Evolutionary conservation across 2,888 invertebrate genomes (phyloP).

Genomic region (Creontiades dilutus): DNA sequence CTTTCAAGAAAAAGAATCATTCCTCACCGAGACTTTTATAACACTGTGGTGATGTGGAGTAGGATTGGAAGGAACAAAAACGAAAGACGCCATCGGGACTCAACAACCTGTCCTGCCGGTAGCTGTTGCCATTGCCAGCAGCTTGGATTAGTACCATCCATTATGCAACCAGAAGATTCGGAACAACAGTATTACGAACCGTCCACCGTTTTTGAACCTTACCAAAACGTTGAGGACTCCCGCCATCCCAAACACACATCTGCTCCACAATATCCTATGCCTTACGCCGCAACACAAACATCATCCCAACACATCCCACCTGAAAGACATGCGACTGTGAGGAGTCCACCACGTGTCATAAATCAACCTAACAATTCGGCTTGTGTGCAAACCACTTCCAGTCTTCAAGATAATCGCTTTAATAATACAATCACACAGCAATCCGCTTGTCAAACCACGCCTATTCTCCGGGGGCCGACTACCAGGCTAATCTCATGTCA

Average conservation of each 20-base stretch:
- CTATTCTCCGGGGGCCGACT: not conserved
- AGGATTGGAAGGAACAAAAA: conserved; percentile 8
- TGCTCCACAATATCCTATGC: not conserved
- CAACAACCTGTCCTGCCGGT: not conserved
- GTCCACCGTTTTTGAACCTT: not conserved
- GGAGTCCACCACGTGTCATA: not conserved
- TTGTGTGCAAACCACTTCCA: not conserved
- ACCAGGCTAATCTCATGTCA: not conserved
- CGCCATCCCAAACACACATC: not conserved
- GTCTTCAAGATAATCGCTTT: not conserved
- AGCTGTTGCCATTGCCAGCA: not conserved
- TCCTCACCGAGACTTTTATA: conserved; percentile 23
- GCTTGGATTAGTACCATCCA: not conserved
- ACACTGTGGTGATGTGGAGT: conserved; percentile 54
- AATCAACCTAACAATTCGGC: not conserved
- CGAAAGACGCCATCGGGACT: not conserved
- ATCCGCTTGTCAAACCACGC: not conserved
- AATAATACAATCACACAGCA: not conserved
- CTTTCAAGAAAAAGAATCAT: not conserved
- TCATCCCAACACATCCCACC: not conserved
- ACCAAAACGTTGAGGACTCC: not conserved
- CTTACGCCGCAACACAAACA: not conserved
- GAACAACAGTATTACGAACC: not conserved
- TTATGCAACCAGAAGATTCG: not conserved
- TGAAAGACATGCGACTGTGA: too few relatives aligned